These are phyloP conservation scores for Diachrysia chrysitis DNA, from an alignment of 2,888 invertebrate genomes.

Conservation along the genomic window DNA sequence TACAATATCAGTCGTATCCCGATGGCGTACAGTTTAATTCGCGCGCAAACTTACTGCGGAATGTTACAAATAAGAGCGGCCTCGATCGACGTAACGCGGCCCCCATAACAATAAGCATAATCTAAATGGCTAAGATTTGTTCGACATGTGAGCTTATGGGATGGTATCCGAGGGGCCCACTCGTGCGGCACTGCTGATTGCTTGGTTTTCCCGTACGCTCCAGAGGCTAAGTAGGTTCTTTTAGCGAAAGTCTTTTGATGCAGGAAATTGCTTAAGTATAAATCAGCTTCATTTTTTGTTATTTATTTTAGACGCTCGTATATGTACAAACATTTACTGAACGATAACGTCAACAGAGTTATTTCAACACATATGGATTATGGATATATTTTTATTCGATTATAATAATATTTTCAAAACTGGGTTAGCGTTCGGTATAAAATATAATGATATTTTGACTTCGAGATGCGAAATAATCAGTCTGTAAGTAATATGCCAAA, in stretches of 20 bases:
- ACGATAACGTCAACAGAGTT: slow-evolving; percentile 20
- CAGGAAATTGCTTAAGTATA: slow-evolving; percentile 46
- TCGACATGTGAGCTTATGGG: slow-evolving; percentile 66
- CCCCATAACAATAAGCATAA: slow-evolving; percentile 78
- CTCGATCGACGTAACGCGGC: slow-evolving; percentile 63
- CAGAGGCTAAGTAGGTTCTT: slow-evolving; percentile 36
- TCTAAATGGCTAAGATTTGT: slow-evolving; percentile 75
- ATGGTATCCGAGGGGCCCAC: slow-evolving; percentile 54
- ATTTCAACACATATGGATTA: slow-evolving; percentile 21
- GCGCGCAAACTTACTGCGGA: slow-evolving; percentile 29
- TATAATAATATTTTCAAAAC: slow-evolving; percentile 3
- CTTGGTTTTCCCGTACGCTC: slow-evolving; percentile 42
- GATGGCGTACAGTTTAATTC: slow-evolving; percentile 53
- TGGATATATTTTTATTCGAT: slow-evolving; percentile 2
- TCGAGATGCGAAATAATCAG: slow-evolving; percentile 2
- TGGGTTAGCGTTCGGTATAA: not conserved
- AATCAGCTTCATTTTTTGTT: slow-evolving; percentile 33
- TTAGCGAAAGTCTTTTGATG: slow-evolving; percentile 38
- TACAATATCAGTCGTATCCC: slow-evolving; percentile 54
- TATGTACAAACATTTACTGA: slow-evolving; percentile 18
- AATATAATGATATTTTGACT: not conserved
- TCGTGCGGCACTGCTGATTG: slow-evolving; percentile 60
- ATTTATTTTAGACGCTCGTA: slow-evolving; percentile 23
- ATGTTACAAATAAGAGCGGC: slow-evolving; percentile 64
- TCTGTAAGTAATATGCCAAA: not conserved